Base-by-base conservation (phyloP, 2,888 invertebrate genomes). In the Noctua janthina region DNA sequence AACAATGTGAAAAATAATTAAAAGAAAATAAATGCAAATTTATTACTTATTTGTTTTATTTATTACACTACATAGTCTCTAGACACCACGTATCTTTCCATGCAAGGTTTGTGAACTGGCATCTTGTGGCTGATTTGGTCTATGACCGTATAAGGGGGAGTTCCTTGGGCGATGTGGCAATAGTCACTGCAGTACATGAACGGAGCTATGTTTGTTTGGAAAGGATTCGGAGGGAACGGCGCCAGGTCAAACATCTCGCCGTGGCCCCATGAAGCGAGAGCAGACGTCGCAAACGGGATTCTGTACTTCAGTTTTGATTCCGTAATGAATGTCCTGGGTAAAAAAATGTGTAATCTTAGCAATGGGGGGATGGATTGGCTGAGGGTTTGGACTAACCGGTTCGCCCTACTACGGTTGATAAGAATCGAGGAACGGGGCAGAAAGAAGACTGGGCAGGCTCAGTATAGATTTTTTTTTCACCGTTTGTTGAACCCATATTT, bases 161-260 rank as follows among this genome's bases (percentile, higher is more conserved):
- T 96, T 35, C 96, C 96, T 84, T 95, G 95, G 0, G 94, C 91
- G 17, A 96, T 93, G 74, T 96, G 96, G 76, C 96, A 96, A 68
- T 96, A 96, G 82, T 97, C 97, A 76, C 95, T 96, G 88, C 97
- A 96, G 90, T 97, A 97, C 96, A 96, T 97, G 86, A 96, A 96
- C 0, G 97, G 97, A 0, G 96, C 95, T 1, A 95, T 94, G 88
- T 95, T 96, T 2, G 96, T 96, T 90, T 96, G 97, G 88, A 91
- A 96, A 0, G 96, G 96, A 83, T 96, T 96, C 0, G 97, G 96
- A 0, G 94, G 94, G 90, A 92, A 96, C 0, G 96, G 96, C 1
- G 96, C 93, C 73, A 96, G 85, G 82, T 96, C 94, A 81, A 95
- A 96, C 3, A 81, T 74, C 85, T 96, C 96, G 0, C 95, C 96